A percentile compares a stretch with the other conserved stretches of the same genome.
phyloP scores from a whole-genome alignment of 1,140 invertebrate species.

The Thalassaphorura encarpata region DNA sequence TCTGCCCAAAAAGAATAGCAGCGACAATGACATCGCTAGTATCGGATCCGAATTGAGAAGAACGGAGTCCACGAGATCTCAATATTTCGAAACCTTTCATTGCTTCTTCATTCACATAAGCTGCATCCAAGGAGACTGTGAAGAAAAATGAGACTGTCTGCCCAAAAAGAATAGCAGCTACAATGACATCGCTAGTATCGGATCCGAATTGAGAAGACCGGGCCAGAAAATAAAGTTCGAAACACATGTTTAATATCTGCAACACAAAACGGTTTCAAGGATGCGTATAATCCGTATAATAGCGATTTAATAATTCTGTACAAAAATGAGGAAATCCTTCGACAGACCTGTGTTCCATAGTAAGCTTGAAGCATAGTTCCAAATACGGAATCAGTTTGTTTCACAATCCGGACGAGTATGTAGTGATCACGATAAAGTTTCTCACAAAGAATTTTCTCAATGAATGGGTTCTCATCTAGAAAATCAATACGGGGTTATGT shows the following conservation, averaged over 20 bases:
- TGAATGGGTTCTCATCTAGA: no score
- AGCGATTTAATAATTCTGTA: background rate
- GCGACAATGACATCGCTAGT: conserved; percentile 15
- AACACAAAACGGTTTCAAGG: conserved; percentile 1
- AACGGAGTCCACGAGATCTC: no score
- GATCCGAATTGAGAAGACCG: conserved; percentile 3
- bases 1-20: conserved; percentile 18
- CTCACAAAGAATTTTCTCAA: conserved; percentile 15
- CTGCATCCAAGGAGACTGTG: conserved; percentile 23
- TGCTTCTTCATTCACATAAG: conserved; percentile 22
- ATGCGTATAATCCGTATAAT: background rate
- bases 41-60: no score
- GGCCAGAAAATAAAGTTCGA: conserved; percentile 29
- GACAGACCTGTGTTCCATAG: conserved; percentile 23
- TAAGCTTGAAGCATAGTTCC: conserved; percentile 26
- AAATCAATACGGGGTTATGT: no score
- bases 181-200: conserved; percentile 12
- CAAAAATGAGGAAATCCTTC: background rate
- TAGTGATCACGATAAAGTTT: conserved; percentile 14
- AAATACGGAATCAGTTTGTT: conserved; percentile 23
- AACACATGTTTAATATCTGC: conserved; percentile 31
- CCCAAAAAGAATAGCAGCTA: conserved; percentile 11
- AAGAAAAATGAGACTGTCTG: conserved; percentile 29
- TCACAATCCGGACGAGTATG: conserved; percentile 13
- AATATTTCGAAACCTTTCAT: no score